Evolutionary conservation across 2,113 vertebrate species (phyloP), one percentile per base, ranked within the genome.

Genomic region (Rousettus leschenaultii): DNA sequence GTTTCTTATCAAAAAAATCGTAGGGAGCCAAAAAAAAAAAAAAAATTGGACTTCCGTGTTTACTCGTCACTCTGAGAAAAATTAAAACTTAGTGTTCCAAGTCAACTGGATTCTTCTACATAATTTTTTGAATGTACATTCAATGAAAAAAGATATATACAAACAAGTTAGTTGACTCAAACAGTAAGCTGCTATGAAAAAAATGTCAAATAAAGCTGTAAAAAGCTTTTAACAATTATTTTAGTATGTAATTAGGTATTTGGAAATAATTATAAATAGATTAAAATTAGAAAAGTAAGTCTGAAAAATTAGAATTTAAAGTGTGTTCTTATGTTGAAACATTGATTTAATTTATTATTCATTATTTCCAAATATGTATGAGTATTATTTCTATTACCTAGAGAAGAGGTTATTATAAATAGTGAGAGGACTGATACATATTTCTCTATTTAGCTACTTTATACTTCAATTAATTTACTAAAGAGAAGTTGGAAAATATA

Each of bases 1-100:
- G 51, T 95, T 98, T 97, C 92, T 53, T 79, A 85, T 97, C 43
- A 83, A 97, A 94, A 33, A 96, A 96, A 93, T 97, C 85, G 28
- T 61, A 55, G 35, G 45, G 57, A 94, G 7, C 89, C 90, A 51
- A 15, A 51, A 51, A 51, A 96, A 63, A 97, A 75, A 91, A 96
- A 66, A 96, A 79, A n/a, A 43, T 6, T 97, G 92, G 2, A 30
- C 73, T 97, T 97, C 93, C 26, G 82, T 86, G 94, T 95, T 97
- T 94, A 68, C 92, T 55, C 84, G 59, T 96, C 75, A 96, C 92
- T n/a, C 85, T 87, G 89, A 89, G 92, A 95, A 96, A 96, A 77
- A 95, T 91, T 92, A 97, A 85, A 15, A 73, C 26, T 92, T 83
- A 82, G 35, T 92, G 40, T 92, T 89, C 63, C n/a, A 80, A 77